These are phyloP conservation scores for Eonycteris spelaea DNA, from an alignment of 2,113 vertebrate species.

Conservation along the genomic window DNA sequence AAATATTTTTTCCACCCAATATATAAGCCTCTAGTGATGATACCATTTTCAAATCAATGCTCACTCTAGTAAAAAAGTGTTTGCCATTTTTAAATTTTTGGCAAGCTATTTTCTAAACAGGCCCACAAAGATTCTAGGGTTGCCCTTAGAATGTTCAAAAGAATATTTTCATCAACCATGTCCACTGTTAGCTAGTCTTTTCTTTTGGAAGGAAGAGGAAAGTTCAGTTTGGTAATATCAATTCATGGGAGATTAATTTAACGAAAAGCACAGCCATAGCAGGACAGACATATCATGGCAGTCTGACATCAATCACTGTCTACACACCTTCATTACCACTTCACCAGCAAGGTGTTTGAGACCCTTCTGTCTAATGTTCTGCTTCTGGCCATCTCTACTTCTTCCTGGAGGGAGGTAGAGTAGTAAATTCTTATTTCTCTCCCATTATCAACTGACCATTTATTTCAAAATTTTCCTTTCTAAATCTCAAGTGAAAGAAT, in stretches of 20 bases:
- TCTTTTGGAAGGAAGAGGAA: not conserved
- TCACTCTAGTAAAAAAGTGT: not conserved
- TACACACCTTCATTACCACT: accelerated
- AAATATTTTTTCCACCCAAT: not conserved
- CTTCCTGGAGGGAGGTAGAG: not conserved
- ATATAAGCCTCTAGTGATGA: not conserved
- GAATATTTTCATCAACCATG: not conserved
- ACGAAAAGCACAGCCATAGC: not conserved
- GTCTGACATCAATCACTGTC: not conserved
- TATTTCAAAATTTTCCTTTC: not conserved
- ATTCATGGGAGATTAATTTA: not conserved
- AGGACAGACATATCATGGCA: not conserved
- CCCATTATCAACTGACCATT: not conserved
- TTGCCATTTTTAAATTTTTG: not conserved
- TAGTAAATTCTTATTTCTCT: not conserved
- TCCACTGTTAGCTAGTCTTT: not conserved
- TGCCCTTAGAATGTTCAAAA: not conserved
- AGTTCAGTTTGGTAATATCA: not conserved
- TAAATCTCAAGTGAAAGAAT: not conserved
- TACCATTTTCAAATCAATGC: not conserved
- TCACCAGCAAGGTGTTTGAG: not conserved
- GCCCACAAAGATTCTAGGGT: not conserved
- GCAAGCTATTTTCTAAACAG: not conserved
- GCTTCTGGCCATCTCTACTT: not conserved
- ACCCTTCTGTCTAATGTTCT: not conserved